Conservation (phyloP, 2,113 vertebrate genomes). For the Stigmatopora nigra region DNA sequence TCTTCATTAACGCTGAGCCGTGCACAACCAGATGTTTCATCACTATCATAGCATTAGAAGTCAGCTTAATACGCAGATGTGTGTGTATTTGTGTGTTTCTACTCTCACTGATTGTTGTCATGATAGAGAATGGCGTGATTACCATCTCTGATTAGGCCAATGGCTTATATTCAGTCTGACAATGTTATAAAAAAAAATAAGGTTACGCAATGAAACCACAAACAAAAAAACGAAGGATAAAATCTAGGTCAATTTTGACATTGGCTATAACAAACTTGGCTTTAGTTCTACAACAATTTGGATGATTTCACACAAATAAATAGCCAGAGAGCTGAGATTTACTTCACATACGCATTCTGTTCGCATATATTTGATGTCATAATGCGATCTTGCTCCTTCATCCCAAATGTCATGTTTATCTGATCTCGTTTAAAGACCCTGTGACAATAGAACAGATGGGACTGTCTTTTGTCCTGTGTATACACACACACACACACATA, state of each 20-base stretch:
- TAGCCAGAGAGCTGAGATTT: not conserved
- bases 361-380: slow-evolving; percentile 36
- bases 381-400: slow-evolving; percentile 48
- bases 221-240: not conserved
- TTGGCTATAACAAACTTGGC: not conserved
- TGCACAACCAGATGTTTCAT: slow-evolving; percentile 74
- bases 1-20: slow-evolving; percentile 66
- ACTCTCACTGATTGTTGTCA: slow-evolving; percentile 56
- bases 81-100: slow-evolving; percentile 41
- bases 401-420: slow-evolving; percentile 69
- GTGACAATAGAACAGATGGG: slow-evolving; percentile 67
- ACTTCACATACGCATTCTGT: not conserved
- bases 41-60: slow-evolving; percentile 73
- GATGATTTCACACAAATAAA: not conserved
- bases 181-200: slow-evolving; percentile 30
- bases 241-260: not conserved
- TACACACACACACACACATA: too few species aligned
- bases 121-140: slow-evolving; percentile 65
- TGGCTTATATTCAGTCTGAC: slow-evolving; percentile 41
- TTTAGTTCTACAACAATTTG: not conserved
- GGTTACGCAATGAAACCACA: slow-evolving; percentile 31
- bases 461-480: slow-evolving; percentile 51
- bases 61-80: slow-evolving; percentile 75
- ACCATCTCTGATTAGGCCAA: slow-evolving; percentile 67
- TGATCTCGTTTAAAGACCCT: slow-evolving; percentile 67